These are phyloP conservation scores for Aleiodes alternator DNA, from an alignment of 2,888 invertebrate genomes.

Conservation along the genomic window DNA sequence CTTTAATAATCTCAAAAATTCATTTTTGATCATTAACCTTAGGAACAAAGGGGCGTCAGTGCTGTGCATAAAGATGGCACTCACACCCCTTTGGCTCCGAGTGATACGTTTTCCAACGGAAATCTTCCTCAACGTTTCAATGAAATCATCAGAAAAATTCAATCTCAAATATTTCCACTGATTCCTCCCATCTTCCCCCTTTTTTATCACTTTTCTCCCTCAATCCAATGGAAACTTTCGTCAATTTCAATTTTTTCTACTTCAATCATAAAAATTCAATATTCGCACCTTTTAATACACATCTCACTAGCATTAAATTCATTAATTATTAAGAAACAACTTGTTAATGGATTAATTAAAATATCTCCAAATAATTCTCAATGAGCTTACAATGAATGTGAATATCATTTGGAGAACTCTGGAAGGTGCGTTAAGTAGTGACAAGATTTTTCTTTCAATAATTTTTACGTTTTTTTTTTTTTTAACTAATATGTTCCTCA, in stretches of 20 bases:
- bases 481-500: conserved; percentile 7
- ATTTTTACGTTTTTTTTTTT: neutral
- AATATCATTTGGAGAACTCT: conserved; percentile 69
- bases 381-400: conserved; percentile 25
- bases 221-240: no score
- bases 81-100: no score
- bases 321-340: neutral
- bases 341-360: conserved; percentile 17
- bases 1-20: no score
- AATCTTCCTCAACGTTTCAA: no score
- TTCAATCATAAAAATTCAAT: neutral
- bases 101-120: no score
- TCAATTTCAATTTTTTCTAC: neutral
- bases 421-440: conserved; percentile 77
- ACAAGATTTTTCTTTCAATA: conserved; percentile 68
- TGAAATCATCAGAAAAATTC: no score
- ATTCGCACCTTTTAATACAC: conserved; percentile 1
- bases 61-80: no score
- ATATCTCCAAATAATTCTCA: neutral
- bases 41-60: no score
- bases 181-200: no score
- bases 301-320: neutral
- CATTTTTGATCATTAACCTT: no score
- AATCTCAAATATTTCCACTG: no score
- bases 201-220: no score